Base-by-base conservation (phyloP, 1,140 invertebrate species). In the Euwallacea fornicatus region DNA sequence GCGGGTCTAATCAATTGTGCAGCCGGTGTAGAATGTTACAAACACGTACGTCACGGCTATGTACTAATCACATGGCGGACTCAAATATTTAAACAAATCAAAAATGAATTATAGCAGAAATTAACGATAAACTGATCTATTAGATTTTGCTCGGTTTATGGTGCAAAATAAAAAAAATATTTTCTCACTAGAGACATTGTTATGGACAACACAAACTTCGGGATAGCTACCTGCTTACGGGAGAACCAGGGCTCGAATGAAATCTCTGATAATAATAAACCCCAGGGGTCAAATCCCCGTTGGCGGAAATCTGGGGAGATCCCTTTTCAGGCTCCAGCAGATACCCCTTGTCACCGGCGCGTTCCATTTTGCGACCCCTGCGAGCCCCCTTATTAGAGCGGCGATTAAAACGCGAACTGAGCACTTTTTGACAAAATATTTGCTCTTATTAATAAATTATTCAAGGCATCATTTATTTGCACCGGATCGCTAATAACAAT, bases 401-500 rank as follows among this genome's bases (percentile, higher is more conserved):
- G 21, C 21, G 21, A 33, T 55, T 16, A 8, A 8, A 42, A 63
- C 61, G 13, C 61, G 15, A 63, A 63, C 44, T 63, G n/a, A 44
- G 47, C 61, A 47, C 42, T 65, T 54, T 66, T 58, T 66, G 8
- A 7, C n/a, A 66, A 66, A 67, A 42, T 44, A 43, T 47, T 44
- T 55, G 41, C 21, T 9, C 9, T 42, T 69, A 47, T 70, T 15
- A 69, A 66, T 33, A 66, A 50, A 46, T 58, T 44, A 41, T 44
- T 56, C 44, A 54, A 64, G 68, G 53, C 50, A 42, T 63, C 50
- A 70, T 69, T 58, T 61, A 73, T 75, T 66, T 70, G 61, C 69
- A 73, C 64, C 46, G 13, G 16, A 62, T 61, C 67, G 73, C 58
- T 75, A 75, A 75, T 58, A 46, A 47, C 13, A 65, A 70, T 70